Conservation (phyloP, 2,113 vertebrate species). For the Colinus virginianus region DNA sequence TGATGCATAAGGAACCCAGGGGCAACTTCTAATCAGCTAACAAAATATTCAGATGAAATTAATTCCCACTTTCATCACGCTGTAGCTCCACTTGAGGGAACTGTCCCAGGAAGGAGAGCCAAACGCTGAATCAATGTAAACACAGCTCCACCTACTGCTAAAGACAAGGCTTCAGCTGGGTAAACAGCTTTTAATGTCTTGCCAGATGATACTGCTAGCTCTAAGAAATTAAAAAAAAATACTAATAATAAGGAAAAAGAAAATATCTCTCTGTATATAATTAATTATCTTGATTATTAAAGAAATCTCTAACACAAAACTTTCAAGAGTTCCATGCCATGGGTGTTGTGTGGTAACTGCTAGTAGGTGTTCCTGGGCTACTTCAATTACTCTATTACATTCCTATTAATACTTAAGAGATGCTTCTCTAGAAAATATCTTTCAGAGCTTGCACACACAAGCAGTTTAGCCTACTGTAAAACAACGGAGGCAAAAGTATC, state of each 20-base stretch:
- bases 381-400: neutral
- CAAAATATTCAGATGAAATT: neutral
- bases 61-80: neutral
- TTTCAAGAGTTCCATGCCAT: neutral
- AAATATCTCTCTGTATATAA: neutral
- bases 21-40: neutral
- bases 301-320: neutral
- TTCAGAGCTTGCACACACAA: neutral
- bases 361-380: neutral
- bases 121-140: neutral
- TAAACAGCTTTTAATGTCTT: neutral
- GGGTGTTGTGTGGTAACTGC: neutral
- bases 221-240: neutral
- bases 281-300: neutral
- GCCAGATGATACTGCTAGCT: rapidly evolving
- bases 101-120: rapidly evolving
- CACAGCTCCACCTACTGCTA: slow-evolving; percentile 30
- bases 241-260: too few relatives aligned
- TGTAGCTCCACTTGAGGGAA: neutral
- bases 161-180: neutral
- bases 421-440: neutral
- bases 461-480: neutral
- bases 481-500: neutral
- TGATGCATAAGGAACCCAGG: rapidly evolving
- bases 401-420: neutral